Base-by-base conservation (phyloP, 2,113 vertebrate genomes). In the Coracopsis vasa region DNA sequence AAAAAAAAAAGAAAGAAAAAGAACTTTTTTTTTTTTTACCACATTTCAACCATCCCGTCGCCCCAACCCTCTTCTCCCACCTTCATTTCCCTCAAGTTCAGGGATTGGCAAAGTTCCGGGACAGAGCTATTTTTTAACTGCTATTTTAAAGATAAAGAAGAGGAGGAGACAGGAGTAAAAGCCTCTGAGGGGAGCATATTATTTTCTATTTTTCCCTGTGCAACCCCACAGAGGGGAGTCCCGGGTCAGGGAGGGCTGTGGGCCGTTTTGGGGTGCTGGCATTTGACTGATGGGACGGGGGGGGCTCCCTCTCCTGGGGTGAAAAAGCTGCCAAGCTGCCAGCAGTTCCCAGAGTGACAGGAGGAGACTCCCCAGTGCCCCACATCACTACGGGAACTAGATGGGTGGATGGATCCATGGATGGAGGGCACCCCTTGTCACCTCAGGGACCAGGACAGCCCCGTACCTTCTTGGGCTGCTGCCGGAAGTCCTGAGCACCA, bases 401-500 rank as follows among this genome's bases (percentile, higher is more conserved):
- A 56, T 0, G 20, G 12, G 8, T 56, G 83, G 37, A 9, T 16
- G 58, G 51, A 58, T n/a, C 33, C 37, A 50, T 5, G 33, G 44
- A 35, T 4, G 35, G 24, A 98, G 97, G 91, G 96, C 85, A 78
- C 72, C 79, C 95, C 92, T 91, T 97, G 95, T 96, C 97, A 96
- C 96, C 37, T 39, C 88, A 88, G 98, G 98, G 97, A 97, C 97
- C 44, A 73, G 97, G 97, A 98, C 97, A 98, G 98, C 89, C 97
- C 97, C 69, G 37, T 54, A 72, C 97, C 97, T 98, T 99, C 99
- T 98, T 98, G 95, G 95, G 95, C 94, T 95, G 98, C 98, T 99
- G 98, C 98, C 98, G 98, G 98, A 98, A 98, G 97, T 90, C 94
- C 62, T 35, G 67, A 95, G 96, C 96, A 97, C 97, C 71, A 84